Evolutionary conservation across 2,888 invertebrate genomes (phyloP), one percentile per base, ranked within the genome.

Genomic region (Calliopum simillimum): DNA sequence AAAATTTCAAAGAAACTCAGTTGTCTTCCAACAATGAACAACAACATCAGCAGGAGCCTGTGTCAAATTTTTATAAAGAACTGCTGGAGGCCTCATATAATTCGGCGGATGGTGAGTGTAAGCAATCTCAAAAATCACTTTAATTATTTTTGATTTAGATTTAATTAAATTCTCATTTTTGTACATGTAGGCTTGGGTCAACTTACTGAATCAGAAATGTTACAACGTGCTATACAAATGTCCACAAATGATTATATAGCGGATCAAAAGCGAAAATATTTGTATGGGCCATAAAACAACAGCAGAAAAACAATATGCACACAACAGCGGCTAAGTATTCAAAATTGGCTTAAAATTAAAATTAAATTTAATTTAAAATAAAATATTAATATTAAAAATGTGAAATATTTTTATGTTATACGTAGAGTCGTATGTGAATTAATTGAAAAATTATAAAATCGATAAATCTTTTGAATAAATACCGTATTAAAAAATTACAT

Each of bases 161-260:
- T n/a, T n/a, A n/a, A 8, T 69, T 59, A n/a, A n/a, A 6, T 21
- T 69, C 25, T 16, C 25, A 59, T 41, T 16, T 53, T 68, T 13
- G 21, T 46, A n/a, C n/a, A 56, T 68, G 2, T 49, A 80, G 82
- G 78, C 44, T 75, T 77, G 71, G 78, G 77, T 11, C 82, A 83
- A 74, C 71, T 83, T 16, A 84, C 80, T 61, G 86, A 86, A 75
- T 82, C 82, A 62, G 85, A 86, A 74, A 86, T 86, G 86, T 77
- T 86, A 51, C 84, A 85, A 74, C 84, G 83, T 68, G 86, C 86
- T 58, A 83, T 86, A 63, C 83, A 84, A 77, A 81, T 86, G 79
- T 86, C 86, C n/a, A 84, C 86, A 21, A 82, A 84, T 43, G 86
- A 86, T 74, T 86, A 86, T 74, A 82, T 86, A 64, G 83, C 86